phyloP scores from a whole-genome alignment of 2,888 invertebrate species.

The Ectemnius lituratus region DNA sequence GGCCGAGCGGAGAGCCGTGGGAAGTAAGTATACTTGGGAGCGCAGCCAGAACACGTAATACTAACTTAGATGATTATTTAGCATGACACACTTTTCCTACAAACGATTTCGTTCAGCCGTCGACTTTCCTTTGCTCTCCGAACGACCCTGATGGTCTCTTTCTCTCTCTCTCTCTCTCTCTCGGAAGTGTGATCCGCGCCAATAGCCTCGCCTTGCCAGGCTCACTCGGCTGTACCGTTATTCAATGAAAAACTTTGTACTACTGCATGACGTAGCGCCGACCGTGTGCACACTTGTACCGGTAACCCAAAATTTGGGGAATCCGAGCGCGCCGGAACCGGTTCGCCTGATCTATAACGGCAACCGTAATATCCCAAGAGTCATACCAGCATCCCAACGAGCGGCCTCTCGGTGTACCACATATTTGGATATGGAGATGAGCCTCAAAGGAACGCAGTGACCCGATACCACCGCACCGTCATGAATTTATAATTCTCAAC shows the following conservation, averaged over 20 bases:
- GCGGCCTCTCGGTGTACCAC: too few species aligned
- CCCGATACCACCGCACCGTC: too few species aligned
- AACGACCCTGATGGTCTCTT: too few species aligned
- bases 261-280: too few species aligned
- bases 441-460: too few species aligned
- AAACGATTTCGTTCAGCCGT: too few species aligned
- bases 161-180: too few species aligned
- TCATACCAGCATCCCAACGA: conserved; percentile 50
- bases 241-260: conserved; percentile 36
- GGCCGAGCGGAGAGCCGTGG: conserved; percentile 3
- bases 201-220: too few species aligned
- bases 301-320: conserved; percentile 58
- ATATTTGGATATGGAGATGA: too few species aligned
- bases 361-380: conserved; percentile 46
- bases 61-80: not conserved
- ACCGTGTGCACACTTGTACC: conserved; percentile 20
- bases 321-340: conserved; percentile 47
- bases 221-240: conserved; percentile 39
- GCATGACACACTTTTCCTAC: too few species aligned
- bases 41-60: not conserved
- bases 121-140: too few species aligned
- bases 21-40: not conserved
- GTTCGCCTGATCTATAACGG: conserved; percentile 56
- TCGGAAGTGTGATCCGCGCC: too few species aligned
- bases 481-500: not conserved